Evolutionary conservation across 2,888 invertebrate genomes (phyloP).

Genomic region (Villa cingulata): DNA sequence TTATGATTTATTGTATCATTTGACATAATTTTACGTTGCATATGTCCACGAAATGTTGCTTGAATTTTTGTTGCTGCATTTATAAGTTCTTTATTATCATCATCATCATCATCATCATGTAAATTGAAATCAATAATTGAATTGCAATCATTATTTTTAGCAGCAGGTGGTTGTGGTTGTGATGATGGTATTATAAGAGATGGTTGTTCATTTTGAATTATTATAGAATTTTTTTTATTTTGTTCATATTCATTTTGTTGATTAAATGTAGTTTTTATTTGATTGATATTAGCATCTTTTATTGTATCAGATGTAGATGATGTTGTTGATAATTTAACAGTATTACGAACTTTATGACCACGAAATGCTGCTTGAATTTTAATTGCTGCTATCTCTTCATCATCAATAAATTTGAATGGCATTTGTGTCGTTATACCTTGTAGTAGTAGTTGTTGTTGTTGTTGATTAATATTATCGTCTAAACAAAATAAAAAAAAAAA

Average conservation of each 20-base stretch:
- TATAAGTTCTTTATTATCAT: constrained; percentile 49
- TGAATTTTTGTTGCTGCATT: constrained; percentile 82
- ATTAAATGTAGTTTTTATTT: neutral
- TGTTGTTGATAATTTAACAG: constrained; percentile 38
- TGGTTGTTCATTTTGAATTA: neutral
- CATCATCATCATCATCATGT: neutral
- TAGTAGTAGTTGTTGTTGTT: neutral
- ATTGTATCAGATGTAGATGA: neutral
- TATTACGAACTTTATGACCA: constrained; percentile 64
- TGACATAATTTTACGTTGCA: constrained; percentile 51
- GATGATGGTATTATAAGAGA: too few species aligned
- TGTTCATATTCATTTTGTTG: neutral
- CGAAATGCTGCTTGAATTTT: constrained; percentile 83
- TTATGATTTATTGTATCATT: neutral
- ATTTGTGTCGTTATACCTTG: too few species aligned
- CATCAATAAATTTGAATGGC: neutral
- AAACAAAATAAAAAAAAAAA: too few species aligned
- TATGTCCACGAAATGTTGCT: constrained; percentile 80
- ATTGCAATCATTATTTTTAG: too few species aligned
- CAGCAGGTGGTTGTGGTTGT: too few species aligned
- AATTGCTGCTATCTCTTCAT: constrained; percentile 51
- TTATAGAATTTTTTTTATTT: neutral
- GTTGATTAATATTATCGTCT: too few species aligned
- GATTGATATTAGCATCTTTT: neutral
- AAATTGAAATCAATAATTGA: too few species aligned